Evolutionary conservation across 2,888 invertebrate species (phyloP), one percentile per base, ranked within the genome.

Genomic region (Luperina testacea): DNA sequence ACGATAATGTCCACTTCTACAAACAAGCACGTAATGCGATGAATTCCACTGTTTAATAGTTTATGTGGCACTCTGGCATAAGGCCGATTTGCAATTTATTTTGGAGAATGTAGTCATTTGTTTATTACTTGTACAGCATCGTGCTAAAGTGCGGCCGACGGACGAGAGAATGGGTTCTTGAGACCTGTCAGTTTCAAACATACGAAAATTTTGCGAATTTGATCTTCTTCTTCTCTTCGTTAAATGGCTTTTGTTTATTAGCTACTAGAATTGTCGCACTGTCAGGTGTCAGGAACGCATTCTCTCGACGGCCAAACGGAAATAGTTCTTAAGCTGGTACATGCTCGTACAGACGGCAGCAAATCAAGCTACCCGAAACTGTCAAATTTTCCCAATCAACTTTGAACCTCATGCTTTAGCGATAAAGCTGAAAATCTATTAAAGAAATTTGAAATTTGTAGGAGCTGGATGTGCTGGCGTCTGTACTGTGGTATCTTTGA

Each of bases 111-210:
- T n/a, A 59, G 9, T 11, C 13, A 51, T 53, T n/a, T 0, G 38
- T 38, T 38, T n/a, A 11, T 51, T 74, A 74, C 24, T n/a, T n/a
- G n/a, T n/a, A n/a, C n/a, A 57, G 59, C 38, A 78, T 65, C 53
- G 76, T 48, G n/a, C 15, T 42, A 27, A 57, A 57, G 24, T 57
- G 57, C 24, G 57, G 57, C 24, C 24, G 8, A 53, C 53, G 20
- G 8, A 53, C 53, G 24, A 11, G 4, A 24, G 24, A n/a, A 3
- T 57, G 57, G 11, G 57, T n/a, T 57, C 57, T 24, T 11, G 24
- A 57, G 24, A 57, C 57, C 24, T 3, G 24, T 24, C 53, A 53
- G 24, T 53, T 53, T 53, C 53, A 53, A 20, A 53, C 53, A 7
- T 11, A 57, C 24, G 11, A 57, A 57, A 11, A 11, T 24, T 57